Base-by-base conservation (phyloP, 2,113 vertebrate species). In the Strigops habroptila region DNA sequence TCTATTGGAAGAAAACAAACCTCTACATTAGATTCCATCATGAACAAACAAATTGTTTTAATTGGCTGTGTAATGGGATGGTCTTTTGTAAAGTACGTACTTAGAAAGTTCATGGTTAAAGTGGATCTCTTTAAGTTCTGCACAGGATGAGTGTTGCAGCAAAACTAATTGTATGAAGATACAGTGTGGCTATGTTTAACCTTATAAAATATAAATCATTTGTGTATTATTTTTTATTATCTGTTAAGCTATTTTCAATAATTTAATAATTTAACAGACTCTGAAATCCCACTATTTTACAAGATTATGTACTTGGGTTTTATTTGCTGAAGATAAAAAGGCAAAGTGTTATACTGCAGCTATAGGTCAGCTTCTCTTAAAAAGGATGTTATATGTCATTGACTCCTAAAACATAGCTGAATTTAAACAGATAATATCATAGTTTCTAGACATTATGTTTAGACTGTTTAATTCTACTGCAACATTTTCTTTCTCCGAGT, bases 21-120 rank as follows among this genome's bases (percentile, higher is more conserved):
- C 92, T 94, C 96, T 96, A 77, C 81, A 91, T 98, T 96, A 91
- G 90, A 92, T 95, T 97, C 83, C 89, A 96, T 95, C 89, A 91
- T 90, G 92, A 98, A 86, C 95, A 97, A 98, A 98, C 93, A 96
- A 96, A 97, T 97, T 25, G 89, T 86, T 97, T 96, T 97, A 97
- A 97, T 96, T 97, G 94, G 89, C 74, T 96, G 95, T 2, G 30
- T 97, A 97, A 98, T 96, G 89, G 96, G 92, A 91, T 73, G 57
- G 91, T 53, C 84, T 85, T 92, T 93, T 82, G 73, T 76, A 76
- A 88, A 85, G 73, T 33, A 64, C 1, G 0, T 37, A 82, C 94
- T 93, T 88, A 86, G 43, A 77, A 94, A 95, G 85, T 92, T 95
- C 19, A 4, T 41, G 67, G 60, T 48, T 84, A 49, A 60, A 16